Conservation (phyloP, 2,113 vertebrate species). For the Gobiocypris rarus region DNA sequence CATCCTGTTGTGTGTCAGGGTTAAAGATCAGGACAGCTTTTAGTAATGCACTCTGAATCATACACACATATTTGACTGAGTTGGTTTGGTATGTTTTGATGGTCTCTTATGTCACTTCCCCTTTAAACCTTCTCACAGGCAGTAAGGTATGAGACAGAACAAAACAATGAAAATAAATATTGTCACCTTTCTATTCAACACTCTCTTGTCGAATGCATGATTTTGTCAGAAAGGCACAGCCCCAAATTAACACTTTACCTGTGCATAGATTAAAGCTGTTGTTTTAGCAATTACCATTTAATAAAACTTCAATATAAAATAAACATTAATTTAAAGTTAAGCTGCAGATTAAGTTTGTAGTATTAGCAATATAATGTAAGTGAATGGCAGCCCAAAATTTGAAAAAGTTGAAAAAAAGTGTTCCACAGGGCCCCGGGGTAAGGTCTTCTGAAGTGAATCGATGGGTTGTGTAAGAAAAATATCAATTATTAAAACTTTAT, state of each 20-base stretch:
- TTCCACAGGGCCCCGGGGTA: no score
- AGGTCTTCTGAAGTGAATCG: no score
- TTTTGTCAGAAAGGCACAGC: neutral
- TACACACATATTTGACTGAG: neutral
- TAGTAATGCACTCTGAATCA: conserved; percentile 4
- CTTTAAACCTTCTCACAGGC: neutral
- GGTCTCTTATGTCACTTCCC: neutral
- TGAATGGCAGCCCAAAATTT: no score
- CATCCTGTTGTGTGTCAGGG: neutral
- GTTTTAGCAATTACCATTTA: neutral
- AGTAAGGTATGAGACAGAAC: neutral
- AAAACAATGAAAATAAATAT: neutral
- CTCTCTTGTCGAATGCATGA: neutral
- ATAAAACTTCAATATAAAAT: neutral
- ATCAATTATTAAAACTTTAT: no score
- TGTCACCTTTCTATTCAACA: neutral
- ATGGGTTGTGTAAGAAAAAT: no score
- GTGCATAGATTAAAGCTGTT: neutral
- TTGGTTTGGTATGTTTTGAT: neutral
- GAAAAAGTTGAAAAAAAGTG: no score
- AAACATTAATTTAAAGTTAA: no score
- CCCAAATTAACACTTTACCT: neutral
- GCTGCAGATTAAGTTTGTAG: no score
- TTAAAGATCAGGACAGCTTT: neutral
- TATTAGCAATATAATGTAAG: no score